Evolutionary conservation across 2,113 vertebrate genomes (phyloP).

Genomic region (Gracilinanus agilis): DNA sequence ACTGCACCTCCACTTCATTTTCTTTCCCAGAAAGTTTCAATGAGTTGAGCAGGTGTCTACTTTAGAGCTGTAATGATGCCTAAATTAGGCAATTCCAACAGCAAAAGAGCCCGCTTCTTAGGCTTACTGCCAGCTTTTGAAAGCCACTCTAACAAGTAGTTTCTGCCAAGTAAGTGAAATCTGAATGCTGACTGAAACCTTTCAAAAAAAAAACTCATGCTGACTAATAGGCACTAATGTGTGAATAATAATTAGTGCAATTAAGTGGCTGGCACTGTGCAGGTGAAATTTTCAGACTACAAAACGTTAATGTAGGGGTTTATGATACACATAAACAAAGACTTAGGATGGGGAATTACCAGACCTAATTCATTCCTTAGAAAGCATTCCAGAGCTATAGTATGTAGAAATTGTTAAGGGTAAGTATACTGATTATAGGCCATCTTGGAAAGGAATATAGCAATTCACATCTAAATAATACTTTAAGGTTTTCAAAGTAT

Average conservation of each 20-base stretch:
- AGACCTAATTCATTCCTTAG: conserved; percentile 68
- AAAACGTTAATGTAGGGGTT: conserved; percentile 79
- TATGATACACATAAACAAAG: conserved; percentile 77
- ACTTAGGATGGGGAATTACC: conserved; percentile 74
- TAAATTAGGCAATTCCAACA: conserved; percentile 80
- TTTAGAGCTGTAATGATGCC: conserved; percentile 83
- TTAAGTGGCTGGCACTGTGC: conserved; percentile 80
- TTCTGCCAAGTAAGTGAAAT: conserved; percentile 86
- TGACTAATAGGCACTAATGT: conserved; percentile 86
- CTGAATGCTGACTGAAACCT: conserved; percentile 85
- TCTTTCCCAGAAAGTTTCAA: conserved; percentile 68
- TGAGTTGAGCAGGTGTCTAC: conserved; percentile 80
- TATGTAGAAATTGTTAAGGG: conserved; percentile 20
- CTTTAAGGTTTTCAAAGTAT: not conserved
- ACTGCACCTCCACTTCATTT: conserved; percentile 50
- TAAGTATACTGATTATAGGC: conserved; percentile 38
- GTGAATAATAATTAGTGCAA: conserved; percentile 88
- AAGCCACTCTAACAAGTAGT: conserved; percentile 73
- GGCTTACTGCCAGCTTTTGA: conserved; percentile 84
- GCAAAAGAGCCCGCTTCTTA: conserved; percentile 56
- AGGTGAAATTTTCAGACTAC: conserved; percentile 79
- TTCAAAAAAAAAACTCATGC: conserved; percentile 76
- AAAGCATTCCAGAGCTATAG: conserved; percentile 3
- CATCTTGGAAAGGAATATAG: not conserved
- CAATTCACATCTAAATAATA: not conserved